A percentile compares a stretch with the other conserved stretches of the same genome.
These are phyloP conservation scores for Corydoras sp. DNA, from an alignment of 2,113 vertebrate species.

Conservation along the genomic window DNA sequence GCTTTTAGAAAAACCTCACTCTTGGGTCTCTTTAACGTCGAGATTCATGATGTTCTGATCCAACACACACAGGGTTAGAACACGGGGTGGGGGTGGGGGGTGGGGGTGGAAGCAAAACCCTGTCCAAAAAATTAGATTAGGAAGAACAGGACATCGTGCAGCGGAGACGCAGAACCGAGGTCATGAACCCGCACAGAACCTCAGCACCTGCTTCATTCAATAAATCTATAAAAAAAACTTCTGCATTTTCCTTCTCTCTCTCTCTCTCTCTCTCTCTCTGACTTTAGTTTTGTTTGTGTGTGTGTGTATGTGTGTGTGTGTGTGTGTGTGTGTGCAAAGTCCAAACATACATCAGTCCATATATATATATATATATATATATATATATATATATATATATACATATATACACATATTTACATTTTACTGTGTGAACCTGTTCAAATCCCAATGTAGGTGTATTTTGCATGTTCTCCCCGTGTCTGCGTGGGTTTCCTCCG, in stretches of 20 bases:
- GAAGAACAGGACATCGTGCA: neutral
- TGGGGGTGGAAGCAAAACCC: neutral
- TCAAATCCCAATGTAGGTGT: too few relatives aligned
- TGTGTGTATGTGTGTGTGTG: too few relatives aligned
- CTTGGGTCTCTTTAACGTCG: neutral
- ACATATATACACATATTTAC: too few relatives aligned
- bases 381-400: too few relatives aligned
- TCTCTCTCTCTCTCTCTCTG: too few relatives aligned
- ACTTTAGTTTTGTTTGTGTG: neutral
- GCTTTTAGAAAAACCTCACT: neutral
- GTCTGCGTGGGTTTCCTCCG: too few relatives aligned
- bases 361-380: too few relatives aligned
- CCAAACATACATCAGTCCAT: too few relatives aligned
- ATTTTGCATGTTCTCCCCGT: too few relatives aligned
- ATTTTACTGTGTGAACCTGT: too few relatives aligned
- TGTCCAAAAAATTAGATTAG: constrained; percentile 1
- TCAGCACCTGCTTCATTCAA: neutral
- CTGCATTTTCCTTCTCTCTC: too few relatives aligned
- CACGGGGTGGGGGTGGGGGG: neutral
- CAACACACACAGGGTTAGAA: neutral
- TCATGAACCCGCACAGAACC: neutral
- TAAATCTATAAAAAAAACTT: neutral
- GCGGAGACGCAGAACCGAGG: neutral
- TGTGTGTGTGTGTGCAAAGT: too few relatives aligned
- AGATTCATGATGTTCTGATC: neutral